Evolutionary conservation across 2,113 vertebrate genomes (phyloP).

Genomic region (Notiomystis cincta): DNA sequence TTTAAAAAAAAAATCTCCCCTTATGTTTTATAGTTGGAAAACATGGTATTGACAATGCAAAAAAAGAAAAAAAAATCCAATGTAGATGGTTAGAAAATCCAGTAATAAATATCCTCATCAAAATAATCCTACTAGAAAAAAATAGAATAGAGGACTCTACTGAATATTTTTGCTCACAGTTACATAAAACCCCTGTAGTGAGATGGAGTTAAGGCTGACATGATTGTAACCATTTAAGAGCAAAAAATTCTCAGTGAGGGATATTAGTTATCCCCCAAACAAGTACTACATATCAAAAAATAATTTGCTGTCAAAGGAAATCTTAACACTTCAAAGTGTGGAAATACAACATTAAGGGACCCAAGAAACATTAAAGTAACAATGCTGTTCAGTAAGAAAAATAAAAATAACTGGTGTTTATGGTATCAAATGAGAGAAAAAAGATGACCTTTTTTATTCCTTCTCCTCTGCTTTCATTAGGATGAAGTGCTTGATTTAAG

Average conservation of each 20-base stretch:
- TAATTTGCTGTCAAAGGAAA: background rate
- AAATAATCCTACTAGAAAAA: background rate
- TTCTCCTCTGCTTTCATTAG: background rate
- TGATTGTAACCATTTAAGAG: background rate
- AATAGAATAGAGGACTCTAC: background rate
- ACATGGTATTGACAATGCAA: background rate
- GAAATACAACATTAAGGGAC: background rate
- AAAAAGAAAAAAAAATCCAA: background rate
- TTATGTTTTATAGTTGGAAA: background rate
- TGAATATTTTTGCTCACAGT: background rate
- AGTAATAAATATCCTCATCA: background rate
- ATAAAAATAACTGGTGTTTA: background rate
- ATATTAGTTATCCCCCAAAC: background rate
- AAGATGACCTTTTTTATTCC: background rate
- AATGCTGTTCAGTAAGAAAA: background rate
- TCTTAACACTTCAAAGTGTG: background rate
- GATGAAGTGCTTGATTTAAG: background rate
- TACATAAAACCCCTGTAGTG: background rate
- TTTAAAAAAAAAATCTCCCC: background rate
- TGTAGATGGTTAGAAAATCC: background rate
- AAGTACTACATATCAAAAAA: background rate
- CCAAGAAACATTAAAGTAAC: background rate
- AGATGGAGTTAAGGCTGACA: background rate
- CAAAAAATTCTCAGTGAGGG: background rate
- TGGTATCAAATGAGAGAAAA: background rate